Percentiles rank a stretch among this genome's conserved stretches.
These are phyloP conservation scores for Prunella fulvescens DNA, from an alignment of 2,113 vertebrate genomes.

Conservation along the genomic window DNA sequence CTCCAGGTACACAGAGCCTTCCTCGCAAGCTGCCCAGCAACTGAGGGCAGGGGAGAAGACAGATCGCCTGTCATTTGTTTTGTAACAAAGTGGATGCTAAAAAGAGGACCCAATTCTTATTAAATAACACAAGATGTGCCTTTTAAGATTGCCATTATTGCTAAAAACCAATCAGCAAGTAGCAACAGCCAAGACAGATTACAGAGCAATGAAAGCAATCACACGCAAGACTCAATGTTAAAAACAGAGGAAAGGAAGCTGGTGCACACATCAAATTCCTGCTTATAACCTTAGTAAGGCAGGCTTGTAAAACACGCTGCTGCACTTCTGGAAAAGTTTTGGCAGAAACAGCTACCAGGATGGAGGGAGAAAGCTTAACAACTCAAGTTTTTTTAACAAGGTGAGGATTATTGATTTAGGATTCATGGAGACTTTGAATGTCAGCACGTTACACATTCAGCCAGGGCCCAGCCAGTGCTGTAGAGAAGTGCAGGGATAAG, in stretches of 20 bases:
- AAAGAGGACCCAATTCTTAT: neutral
- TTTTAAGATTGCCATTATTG: neutral
- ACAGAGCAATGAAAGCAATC: constrained; percentile 14
- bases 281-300: neutral
- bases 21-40: accelerated
- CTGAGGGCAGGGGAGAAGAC: neutral
- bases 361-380: neutral
- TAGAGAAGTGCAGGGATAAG: neutral
- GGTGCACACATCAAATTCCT: neutral
- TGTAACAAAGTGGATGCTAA: neutral
- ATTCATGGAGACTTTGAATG: neutral
- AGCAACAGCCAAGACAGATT: constrained; percentile 22
- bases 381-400: neutral
- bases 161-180: neutral
- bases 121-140: neutral
- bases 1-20: neutral
- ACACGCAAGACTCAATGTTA: neutral
- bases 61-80: neutral
- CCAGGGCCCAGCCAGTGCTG: neutral
- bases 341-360: neutral
- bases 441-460: accelerated
- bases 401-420: neutral
- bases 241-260: neutral
- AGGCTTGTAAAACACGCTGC: neutral
- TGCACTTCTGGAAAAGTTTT: constrained; percentile 14